These are phyloP conservation scores for Pristionchus exspectatus DNA, from an alignment of 2,888 invertebrate genomes.

Conservation along the genomic window DNA sequence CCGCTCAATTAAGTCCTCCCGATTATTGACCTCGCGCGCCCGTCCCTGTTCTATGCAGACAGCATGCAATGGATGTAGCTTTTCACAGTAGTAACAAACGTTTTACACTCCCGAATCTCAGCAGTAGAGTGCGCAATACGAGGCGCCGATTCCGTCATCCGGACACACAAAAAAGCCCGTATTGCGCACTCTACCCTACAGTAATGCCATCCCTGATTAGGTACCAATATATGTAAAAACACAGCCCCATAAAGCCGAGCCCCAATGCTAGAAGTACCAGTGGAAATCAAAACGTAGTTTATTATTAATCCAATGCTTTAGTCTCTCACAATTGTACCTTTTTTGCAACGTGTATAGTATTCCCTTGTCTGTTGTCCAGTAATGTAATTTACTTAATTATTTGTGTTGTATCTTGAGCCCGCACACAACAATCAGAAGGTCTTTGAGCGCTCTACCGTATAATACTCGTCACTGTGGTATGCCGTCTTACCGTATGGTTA, in stretches of 20 bases:
- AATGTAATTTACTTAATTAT: background rate
- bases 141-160: too few species aligned
- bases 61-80: background rate
- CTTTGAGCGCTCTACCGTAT: too few species aligned
- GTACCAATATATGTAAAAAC: background rate
- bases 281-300: background rate
- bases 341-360: background rate
- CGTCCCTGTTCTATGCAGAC: background rate
- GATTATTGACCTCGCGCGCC: background rate
- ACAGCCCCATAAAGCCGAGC: background rate
- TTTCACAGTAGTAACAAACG: background rate
- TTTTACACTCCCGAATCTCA: background rate
- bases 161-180: too few species aligned
- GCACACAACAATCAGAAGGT: background rate
- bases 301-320: background rate
- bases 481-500: background rate
- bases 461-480: background rate
- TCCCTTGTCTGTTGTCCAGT: background rate
- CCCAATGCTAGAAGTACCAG: background rate
- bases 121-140: too few species aligned
- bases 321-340: background rate
- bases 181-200: background rate
- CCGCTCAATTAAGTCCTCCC: background rate
- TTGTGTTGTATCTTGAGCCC: background rate
- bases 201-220: slow-evolving; percentile 6